Percentiles rank a stretch among this genome's conserved stretches.
phyloP scores from a whole-genome alignment of 2,888 invertebrate species.

The Drosophila formosana region DNA sequence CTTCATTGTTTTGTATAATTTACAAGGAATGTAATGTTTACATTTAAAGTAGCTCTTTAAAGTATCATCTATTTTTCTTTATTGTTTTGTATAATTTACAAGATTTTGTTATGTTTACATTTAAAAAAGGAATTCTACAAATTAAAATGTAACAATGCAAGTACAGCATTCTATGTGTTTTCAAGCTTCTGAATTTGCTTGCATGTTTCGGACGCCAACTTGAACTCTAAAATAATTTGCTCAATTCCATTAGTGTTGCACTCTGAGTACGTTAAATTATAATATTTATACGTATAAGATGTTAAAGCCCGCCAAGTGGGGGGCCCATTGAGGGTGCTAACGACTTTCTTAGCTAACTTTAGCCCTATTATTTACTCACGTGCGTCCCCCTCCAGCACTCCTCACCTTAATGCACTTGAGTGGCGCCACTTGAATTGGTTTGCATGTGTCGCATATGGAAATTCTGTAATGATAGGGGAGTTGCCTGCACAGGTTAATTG shows the following conservation, averaged over 20 bases:
- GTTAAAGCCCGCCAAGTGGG: background rate
- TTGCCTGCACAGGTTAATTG: constrained; percentile 36
- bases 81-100: too few species aligned
- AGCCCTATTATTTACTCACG: constrained; percentile 16
- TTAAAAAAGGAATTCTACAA: too few species aligned
- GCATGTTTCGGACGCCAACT: too few species aligned
- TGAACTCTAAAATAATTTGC: background rate
- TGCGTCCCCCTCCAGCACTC: background rate
- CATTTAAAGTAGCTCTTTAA: too few species aligned
- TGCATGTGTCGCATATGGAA: constrained; percentile 70
- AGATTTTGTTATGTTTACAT: too few species aligned
- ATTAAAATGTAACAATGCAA: too few species aligned
- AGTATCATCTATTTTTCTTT: too few species aligned
- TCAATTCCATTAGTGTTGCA: background rate
- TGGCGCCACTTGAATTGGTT: constrained; percentile 35
- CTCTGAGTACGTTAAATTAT: background rate
- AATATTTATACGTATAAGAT: background rate
- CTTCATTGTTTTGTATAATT: too few species aligned
- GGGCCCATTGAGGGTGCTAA: background rate
- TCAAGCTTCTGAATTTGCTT: too few species aligned
- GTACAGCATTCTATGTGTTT: too few species aligned
- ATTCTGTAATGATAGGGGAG: constrained; percentile 69
- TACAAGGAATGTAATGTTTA: too few species aligned
- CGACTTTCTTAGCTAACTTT: constrained; percentile 8
- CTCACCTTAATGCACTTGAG: constrained; percentile 5